Conservation (phyloP, 1,140 invertebrate species). For the Cydia splendana region DNA sequence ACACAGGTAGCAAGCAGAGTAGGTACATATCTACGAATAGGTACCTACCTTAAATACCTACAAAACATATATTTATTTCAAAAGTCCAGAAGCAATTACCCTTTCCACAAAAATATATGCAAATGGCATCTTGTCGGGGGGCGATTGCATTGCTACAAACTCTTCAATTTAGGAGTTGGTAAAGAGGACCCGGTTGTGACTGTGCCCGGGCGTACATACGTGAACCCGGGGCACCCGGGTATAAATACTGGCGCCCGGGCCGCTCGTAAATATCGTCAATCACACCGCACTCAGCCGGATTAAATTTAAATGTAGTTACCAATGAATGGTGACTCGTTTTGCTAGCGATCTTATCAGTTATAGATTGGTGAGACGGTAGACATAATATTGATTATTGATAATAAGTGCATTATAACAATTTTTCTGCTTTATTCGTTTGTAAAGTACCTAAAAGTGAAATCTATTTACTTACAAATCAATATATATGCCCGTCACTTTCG, state of each 20-base stretch:
- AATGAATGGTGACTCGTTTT: conserved; percentile 34
- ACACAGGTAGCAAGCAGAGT: neutral
- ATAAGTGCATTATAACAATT: neutral
- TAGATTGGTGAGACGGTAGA: conserved; percentile 5
- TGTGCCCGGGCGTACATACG: conserved; percentile 21
- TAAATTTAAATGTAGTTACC: conserved; percentile 62
- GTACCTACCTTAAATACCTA: conserved; percentile 34
- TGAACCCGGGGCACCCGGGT: neutral
- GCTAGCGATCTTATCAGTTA: neutral
- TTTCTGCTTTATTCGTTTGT: neutral
- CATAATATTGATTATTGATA: neutral
- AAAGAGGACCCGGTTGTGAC: conserved; percentile 5
- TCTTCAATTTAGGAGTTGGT: conserved; percentile 21
- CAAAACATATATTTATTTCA: neutral
- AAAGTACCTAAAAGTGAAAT: too few relatives aligned
- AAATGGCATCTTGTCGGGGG: conserved; percentile 15
- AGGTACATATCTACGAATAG: conserved; percentile 31
- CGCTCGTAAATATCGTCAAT: conserved; percentile 56
- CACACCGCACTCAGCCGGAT: conserved; percentile 60
- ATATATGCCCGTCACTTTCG: too few relatives aligned
- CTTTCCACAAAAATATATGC: conserved; percentile 10
- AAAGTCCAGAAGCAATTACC: neutral
- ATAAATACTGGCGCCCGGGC: conserved; percentile 15
- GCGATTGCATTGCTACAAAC: conserved; percentile 7
- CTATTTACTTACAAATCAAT: too few relatives aligned